A percentile compares a stretch with the other conserved stretches of the same genome.
These are phyloP conservation scores for Palythoa caribaeorum DNA, from an alignment of 92 coral and sea anemone species.

Conservation along the genomic window DNA sequence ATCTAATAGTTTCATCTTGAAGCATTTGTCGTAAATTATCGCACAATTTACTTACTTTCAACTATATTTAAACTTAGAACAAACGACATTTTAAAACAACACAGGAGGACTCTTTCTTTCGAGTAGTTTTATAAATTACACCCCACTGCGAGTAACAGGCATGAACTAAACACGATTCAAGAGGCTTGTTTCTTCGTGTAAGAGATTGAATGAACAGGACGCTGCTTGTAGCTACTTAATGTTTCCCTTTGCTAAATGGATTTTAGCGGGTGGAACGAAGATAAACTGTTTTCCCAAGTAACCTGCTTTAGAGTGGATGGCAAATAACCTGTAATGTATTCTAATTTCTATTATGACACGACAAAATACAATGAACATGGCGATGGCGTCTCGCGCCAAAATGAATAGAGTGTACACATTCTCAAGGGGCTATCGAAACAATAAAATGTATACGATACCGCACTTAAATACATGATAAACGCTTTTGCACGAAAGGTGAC, in stretches of 20 bases:
- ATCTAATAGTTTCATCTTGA: conserved; percentile 18
- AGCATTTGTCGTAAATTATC: background rate
- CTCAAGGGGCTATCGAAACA: conserved; percentile 53
- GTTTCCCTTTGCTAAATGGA: conserved; percentile 29
- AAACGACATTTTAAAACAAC: conserved; percentile 42
- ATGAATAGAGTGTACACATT: background rate
- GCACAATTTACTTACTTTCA: conserved; percentile 45
- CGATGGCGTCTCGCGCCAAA: conserved; percentile 46
- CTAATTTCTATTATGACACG: conserved; percentile 28
- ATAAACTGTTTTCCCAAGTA: conserved; percentile 27
- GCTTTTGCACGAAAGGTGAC: conserved; percentile 51
- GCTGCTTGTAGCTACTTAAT: background rate
- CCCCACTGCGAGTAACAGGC: conserved; percentile 69
- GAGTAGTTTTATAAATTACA: conserved; percentile 69
- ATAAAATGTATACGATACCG: conserved; percentile 46
- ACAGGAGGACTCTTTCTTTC: conserved; percentile 48
- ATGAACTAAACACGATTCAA: background rate
- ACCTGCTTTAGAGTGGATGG: conserved; percentile 33
- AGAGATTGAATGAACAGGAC: conserved; percentile 11
- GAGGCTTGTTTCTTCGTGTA: conserved; percentile 3
- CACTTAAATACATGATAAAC: conserved; percentile 43
- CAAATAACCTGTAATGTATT: conserved; percentile 45
- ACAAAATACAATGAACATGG: conserved; percentile 36
- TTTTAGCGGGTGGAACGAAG: conserved; percentile 38
- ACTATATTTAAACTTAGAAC: conserved; percentile 42